These are phyloP conservation scores for Ophion ellenae DNA, from an alignment of 2,888 invertebrate species.

Conservation along the genomic window DNA sequence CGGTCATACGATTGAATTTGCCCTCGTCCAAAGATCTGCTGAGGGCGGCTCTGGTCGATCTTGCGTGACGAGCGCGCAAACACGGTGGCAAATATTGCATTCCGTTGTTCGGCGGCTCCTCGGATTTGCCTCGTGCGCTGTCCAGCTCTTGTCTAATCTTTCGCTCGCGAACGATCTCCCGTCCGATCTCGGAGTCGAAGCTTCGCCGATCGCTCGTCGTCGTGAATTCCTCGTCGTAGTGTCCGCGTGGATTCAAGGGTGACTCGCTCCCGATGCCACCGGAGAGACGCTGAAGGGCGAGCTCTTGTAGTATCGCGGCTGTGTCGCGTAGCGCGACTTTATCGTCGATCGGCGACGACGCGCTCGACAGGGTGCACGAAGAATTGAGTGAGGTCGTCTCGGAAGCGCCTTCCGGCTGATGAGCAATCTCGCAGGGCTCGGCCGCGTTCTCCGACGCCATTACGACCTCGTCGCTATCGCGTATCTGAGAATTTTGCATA, in stretches of 20 bases:
- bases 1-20: conserved; percentile 81
- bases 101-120: conserved; percentile 74
- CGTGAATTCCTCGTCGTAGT: conserved; percentile 76
- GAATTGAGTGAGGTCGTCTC: conserved; percentile 76
- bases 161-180: conserved; percentile 84
- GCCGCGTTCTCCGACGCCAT: conserved; percentile 81
- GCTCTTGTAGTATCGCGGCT: conserved; percentile 80
- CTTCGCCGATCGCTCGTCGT: conserved; percentile 79
- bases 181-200: conserved; percentile 84
- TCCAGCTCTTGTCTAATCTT: conserved; percentile 83
- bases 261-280: conserved; percentile 78
- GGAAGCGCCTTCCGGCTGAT: conserved; percentile 80
- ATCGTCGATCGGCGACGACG: conserved; percentile 77
- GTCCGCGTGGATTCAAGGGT: conserved; percentile 69
- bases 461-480: conserved; percentile 74
- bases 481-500: conserved; percentile 68
- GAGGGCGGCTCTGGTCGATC: conserved; percentile 79
- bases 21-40: conserved; percentile 82
- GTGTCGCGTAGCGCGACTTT: conserved; percentile 80
- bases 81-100: conserved; percentile 85
- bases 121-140: conserved; percentile 77
- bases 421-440: conserved; percentile 80
- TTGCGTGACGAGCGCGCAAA: conserved; percentile 85
- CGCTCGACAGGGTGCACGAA: conserved; percentile 76
- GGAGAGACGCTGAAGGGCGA: conserved; percentile 80